phyloP scores from a whole-genome alignment of 2,113 vertebrate genomes.

The Oophaga pumilio region DNA sequence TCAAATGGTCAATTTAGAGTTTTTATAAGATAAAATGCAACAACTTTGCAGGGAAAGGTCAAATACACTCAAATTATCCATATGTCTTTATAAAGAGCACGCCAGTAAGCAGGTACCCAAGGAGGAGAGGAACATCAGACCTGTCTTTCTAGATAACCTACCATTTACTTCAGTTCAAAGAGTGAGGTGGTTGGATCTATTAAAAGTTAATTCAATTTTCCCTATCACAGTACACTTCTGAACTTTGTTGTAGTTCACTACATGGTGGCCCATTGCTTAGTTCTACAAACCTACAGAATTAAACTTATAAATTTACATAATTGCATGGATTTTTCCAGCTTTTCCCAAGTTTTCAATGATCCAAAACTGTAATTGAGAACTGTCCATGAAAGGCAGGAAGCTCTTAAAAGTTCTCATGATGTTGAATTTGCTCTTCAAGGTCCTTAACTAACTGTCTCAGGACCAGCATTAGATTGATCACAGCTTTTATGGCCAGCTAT shows the following conservation, averaged over 20 bases:
- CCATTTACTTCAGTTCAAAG: background rate
- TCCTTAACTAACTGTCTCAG: too few species aligned
- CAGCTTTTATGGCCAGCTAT: too few species aligned
- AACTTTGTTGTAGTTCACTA: background rate
- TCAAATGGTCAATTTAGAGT: slow-evolving; percentile 20
- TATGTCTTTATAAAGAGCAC: background rate
- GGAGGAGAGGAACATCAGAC: background rate
- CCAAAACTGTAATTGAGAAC: background rate
- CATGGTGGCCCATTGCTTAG: background rate
- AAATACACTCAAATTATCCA: background rate
- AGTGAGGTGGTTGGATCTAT: background rate
- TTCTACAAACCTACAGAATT: background rate
- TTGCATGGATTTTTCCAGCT: background rate
- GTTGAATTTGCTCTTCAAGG: too few species aligned
- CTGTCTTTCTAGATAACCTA: background rate
- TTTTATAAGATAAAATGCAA: background rate
- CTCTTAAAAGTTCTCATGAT: too few species aligned
- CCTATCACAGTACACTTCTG: background rate
- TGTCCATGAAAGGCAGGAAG: too few species aligned
- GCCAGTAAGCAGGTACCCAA: background rate
- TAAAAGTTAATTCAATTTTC: background rate
- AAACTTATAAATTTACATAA: background rate
- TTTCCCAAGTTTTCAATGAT: background rate
- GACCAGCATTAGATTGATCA: too few species aligned
- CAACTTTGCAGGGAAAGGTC: background rate